Conservation (phyloP, 2,888 invertebrate genomes). For the Macrophya alboannulata region DNA sequence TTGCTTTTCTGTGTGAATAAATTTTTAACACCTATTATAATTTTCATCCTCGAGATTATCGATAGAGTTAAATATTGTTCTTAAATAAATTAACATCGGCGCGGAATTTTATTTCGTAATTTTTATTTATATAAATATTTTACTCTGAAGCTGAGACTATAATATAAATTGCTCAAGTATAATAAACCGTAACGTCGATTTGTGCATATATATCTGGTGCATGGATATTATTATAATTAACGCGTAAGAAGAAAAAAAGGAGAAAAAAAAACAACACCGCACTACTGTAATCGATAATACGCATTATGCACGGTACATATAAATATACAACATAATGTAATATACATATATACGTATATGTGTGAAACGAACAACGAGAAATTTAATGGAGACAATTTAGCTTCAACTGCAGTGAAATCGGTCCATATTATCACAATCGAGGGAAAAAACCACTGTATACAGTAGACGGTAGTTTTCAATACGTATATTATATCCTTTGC, state of each 20-base stretch:
- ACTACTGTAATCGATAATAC: neutral
- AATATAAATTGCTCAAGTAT: neutral
- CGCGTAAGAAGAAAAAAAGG: neutral
- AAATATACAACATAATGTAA: neutral
- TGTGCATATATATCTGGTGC: neutral
- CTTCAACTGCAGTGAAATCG: slow-evolving; percentile 35
- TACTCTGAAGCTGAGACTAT: no score
- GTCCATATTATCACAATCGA: slow-evolving; percentile 43
- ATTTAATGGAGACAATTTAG: slow-evolving; percentile 47
- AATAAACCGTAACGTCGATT: neutral
- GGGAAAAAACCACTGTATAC: neutral
- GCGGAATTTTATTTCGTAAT: no score
- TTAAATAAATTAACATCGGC: neutral
- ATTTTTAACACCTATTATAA: neutral
- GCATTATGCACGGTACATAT: neutral
- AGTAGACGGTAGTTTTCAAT: slow-evolving; percentile 43
- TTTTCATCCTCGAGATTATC: neutral
- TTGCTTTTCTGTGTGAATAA: neutral
- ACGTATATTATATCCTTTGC: slow-evolving; percentile 13
- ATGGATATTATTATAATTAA: neutral
- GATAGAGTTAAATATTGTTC: neutral
- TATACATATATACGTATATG: neutral
- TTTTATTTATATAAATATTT: no score
- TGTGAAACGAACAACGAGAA: slow-evolving; percentile 6
- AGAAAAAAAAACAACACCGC: neutral